phyloP scores from a whole-genome alignment of 2,888 invertebrate species.

The Apamea crenata region DNA sequence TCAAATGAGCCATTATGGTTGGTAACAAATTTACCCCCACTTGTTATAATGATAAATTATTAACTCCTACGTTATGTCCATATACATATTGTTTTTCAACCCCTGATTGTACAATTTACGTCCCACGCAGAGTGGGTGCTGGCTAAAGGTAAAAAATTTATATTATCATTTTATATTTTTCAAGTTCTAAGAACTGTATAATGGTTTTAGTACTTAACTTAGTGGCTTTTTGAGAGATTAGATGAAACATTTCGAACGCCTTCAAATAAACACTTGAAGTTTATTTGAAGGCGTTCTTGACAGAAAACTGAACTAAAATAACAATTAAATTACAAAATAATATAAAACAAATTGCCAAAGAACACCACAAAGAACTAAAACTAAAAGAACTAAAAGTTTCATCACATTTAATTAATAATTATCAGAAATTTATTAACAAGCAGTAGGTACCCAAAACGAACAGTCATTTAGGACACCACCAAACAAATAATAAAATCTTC shows the following conservation, averaged over 20 bases:
- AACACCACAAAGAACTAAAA: too few relatives aligned
- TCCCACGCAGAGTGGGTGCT: background rate
- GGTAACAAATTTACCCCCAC: slow-evolving; percentile 12
- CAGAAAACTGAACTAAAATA: background rate
- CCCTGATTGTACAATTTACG: background rate
- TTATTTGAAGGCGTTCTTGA: too few relatives aligned
- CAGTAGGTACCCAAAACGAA: slow-evolving; percentile 31
- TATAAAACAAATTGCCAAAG: background rate
- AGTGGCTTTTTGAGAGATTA: background rate
- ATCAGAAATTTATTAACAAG: slow-evolving; percentile 4
- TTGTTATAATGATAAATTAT: slow-evolving; percentile 23
- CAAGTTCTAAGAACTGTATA: too few relatives aligned
- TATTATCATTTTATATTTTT: background rate
- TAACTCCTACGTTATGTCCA: background rate
- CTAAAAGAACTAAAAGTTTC: background rate
- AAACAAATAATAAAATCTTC: slow-evolving; percentile 70
- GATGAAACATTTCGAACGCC: background rate
- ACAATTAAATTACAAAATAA: background rate
- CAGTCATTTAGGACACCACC: slow-evolving; percentile 63
- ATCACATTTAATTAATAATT: too few relatives aligned
- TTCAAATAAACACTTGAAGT: background rate
- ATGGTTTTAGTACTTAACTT: background rate
- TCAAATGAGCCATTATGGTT: background rate
- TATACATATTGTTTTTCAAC: slow-evolving; percentile 4
- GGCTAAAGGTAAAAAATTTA: background rate